Base-by-base conservation (phyloP, 1,140 invertebrate genomes). In the Pectinophora gossypiella region DNA sequence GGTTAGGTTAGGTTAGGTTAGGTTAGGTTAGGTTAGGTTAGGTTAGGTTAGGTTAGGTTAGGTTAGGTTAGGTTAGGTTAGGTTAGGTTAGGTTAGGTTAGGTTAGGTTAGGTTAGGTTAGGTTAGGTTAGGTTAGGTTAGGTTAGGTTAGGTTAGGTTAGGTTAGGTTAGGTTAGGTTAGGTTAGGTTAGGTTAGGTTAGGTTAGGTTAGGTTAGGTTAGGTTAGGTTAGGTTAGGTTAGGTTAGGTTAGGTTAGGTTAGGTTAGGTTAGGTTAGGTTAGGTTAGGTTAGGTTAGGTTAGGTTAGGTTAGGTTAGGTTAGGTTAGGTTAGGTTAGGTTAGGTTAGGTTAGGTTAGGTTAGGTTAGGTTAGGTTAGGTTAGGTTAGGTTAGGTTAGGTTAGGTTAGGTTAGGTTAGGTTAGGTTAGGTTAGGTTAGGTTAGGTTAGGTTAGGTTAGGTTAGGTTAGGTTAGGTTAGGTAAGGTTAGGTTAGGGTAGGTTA, bases 101-200 rank as follows among this genome's bases (percentile, higher is more conserved):
- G 55, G 55, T 54, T 46, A 46, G 44, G 44, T 46, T 46, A 15
- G 44, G 44, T 46, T 46, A 46, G 44, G 19, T 46, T 49, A 46
- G 46, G 56, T 58, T 52, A 48, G 64, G 65, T 68, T 72, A 72
- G 67, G 67, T 69, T 69, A 61, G 58, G 68, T 72, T 69, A 68
- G 60, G 68, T 69, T 69, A 65, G 63, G 68, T 69, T 72, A 69
- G 67, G 67, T 61, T 56, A 52, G 58, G 22, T 23, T 23, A 10
- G 22, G 22, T 23, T 23, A 23, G 22, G 22, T 23, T 23, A 23
- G 22, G 22, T 23, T 23, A 10, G 22, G 22, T 23, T 23, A 23
- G 22, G 22, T 23, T 23, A 10, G 22, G 22, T 23, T 23, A 23
- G 22, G 22, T 23, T 23, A 23, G 22, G 22, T 23, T 61, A 49